These are phyloP conservation scores for Stenodema calcarata DNA, from an alignment of 2,888 invertebrate genomes.

Conservation along the genomic window DNA sequence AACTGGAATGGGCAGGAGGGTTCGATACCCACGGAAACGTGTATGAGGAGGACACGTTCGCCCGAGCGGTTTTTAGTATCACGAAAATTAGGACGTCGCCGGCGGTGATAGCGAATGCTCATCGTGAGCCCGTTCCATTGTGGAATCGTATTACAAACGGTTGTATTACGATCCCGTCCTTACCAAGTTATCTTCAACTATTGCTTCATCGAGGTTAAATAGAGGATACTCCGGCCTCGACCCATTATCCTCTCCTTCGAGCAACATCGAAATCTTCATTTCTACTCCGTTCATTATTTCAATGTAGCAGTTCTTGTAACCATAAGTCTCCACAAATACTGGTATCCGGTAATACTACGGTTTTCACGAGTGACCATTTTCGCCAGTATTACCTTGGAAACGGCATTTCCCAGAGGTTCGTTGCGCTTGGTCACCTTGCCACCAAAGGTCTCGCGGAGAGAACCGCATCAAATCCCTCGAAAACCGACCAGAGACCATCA, in stretches of 20 bases:
- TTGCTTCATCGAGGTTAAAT: not conserved
- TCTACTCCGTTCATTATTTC: too few relatives aligned
- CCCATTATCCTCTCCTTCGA: not conserved
- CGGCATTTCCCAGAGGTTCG: too few relatives aligned
- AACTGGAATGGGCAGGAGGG: constrained; percentile 39
- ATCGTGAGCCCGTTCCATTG: not conserved
- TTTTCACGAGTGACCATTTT: too few relatives aligned
- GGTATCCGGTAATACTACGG: too few relatives aligned
- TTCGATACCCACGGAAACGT: constrained; percentile 46
- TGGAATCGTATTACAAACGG: constrained; percentile 4
- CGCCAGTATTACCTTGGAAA: too few relatives aligned
- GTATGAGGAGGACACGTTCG: constrained; percentile 28
- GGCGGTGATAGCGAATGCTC: constrained; percentile 8
- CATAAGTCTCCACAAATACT: too few relatives aligned
- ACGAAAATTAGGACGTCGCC: constrained; percentile 47
- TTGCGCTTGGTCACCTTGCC: too few relatives aligned
- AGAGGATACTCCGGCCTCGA: not conserved
- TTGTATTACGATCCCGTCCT: not conserved
- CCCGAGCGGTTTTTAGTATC: constrained; percentile 22
- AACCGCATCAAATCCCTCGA: too few relatives aligned
- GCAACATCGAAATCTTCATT: not conserved
- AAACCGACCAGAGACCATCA: too few relatives aligned
- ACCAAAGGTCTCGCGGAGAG: too few relatives aligned
- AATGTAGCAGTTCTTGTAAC: too few relatives aligned
- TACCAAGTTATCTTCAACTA: not conserved